Conservation (phyloP, 2,888 invertebrate genomes). For the Macaria liturata region DNA sequence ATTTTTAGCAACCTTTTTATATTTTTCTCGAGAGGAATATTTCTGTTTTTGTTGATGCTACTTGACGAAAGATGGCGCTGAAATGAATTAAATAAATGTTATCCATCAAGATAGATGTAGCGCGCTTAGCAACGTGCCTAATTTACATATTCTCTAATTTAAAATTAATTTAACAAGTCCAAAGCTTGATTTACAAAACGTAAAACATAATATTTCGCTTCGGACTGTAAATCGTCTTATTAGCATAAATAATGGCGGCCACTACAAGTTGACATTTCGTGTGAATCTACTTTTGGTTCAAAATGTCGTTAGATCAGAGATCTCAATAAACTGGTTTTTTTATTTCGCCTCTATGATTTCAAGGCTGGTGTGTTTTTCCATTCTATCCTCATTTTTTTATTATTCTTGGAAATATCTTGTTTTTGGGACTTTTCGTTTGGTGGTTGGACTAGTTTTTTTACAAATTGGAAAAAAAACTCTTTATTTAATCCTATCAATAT, state of each 20-base stretch:
- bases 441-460: too few relatives aligned
- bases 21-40: not conserved
- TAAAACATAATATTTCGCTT: constrained; percentile 31
- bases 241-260: constrained; percentile 56
- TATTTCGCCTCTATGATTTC: constrained; percentile 28
- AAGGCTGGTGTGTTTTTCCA: constrained; percentile 40
- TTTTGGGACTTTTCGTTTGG: constrained; percentile 1
- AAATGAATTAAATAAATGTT: constrained; percentile 2
- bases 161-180: constrained; percentile 7
- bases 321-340: constrained; percentile 37
- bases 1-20: not conserved
- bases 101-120: not conserved
- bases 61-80: constrained; percentile 26
- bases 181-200: constrained; percentile 8
- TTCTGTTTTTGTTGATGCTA: not conserved
- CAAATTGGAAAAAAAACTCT: too few relatives aligned
- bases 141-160: constrained; percentile 6
- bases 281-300: constrained; percentile 24
- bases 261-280: constrained; percentile 47
- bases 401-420: constrained; percentile 28
- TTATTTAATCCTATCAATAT: too few relatives aligned
- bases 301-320: constrained; percentile 19
- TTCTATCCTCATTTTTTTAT: constrained; percentile 34
- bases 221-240: constrained; percentile 48
- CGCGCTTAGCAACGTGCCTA: constrained; percentile 2